phyloP scores from a whole-genome alignment of 2,888 invertebrate species.

The Oscheius sp. region DNA sequence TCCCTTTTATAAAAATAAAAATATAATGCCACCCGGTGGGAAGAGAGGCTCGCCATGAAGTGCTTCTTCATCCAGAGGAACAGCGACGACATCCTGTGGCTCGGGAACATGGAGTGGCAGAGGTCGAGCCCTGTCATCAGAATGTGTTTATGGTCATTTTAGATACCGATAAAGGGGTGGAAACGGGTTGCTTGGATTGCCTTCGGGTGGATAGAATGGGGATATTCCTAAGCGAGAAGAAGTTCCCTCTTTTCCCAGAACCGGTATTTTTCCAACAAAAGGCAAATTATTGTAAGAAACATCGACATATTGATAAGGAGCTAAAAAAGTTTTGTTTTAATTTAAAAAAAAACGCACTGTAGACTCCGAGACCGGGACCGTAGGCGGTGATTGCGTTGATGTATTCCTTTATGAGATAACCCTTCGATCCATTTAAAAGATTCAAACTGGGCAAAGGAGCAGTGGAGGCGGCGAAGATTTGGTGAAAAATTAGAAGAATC shows the following conservation, averaged over 20 bases:
- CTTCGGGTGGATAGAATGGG: conserved; percentile 65
- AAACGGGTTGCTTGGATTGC: conserved; percentile 64
- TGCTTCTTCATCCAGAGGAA: conserved; percentile 67
- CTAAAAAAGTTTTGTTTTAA: conserved; percentile 26
- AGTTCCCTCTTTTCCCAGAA: conserved; percentile 64
- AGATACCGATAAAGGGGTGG: conserved; percentile 64
- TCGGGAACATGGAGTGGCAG: conserved; percentile 66
- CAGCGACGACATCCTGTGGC: conserved; percentile 68
- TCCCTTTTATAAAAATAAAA: neutral
- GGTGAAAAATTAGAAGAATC: conserved; percentile 1
- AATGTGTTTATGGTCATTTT: too few species aligned
- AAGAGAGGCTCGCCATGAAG: conserved; percentile 69
- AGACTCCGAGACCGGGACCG: conserved; percentile 68
- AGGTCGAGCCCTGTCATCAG: conserved; percentile 60
- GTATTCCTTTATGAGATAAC: conserved; percentile 54
- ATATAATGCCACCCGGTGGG: conserved; percentile 50
- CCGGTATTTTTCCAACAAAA: conserved; percentile 62
- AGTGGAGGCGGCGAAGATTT: neutral
- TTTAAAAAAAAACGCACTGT: conserved; percentile 42
- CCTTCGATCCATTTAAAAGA: conserved; percentile 44
- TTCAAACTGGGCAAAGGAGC: conserved; percentile 47
- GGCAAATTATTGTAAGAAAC: conserved; percentile 67
- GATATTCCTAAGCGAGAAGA: conserved; percentile 62
- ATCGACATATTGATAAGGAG: conserved; percentile 66
- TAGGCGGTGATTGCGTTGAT: conserved; percentile 65